Base-by-base conservation (phyloP, 2,888 invertebrate genomes). In the Caenorhabditis angaria region DNA sequence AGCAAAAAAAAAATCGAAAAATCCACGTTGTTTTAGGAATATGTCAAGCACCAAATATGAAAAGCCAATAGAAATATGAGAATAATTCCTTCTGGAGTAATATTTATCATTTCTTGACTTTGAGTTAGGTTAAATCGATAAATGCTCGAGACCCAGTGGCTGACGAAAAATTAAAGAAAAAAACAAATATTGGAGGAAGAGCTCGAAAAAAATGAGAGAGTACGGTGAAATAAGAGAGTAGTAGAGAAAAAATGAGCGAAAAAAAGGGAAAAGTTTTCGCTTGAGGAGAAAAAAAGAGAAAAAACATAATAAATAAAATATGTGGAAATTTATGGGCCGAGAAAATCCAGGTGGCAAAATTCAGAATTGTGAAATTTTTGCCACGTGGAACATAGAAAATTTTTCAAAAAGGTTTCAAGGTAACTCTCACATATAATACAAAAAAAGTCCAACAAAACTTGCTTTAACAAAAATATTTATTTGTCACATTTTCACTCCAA, bases 1-100 rank as follows among this genome's bases (percentile, higher is more conserved):
- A 8, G 32, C 32, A 32, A 32, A 10, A 32, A 32, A 32, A 32
- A 32, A 32, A 32, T n/a, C n/a, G n/a, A n/a, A n/a, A n/a, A n/a
- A 32, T 5, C 32, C 32, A 5, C 32, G 32, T 32, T 32, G 32
- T 32, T 56, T 62, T 29, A 68, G 3, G 68, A 68, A 41, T 73
- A 73, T 50, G 65, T 61, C 29, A 73, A 48, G 24, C 72, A 73
- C 72, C 72, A 73, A 28, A 73, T 65, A 50, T 73, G 72, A 25
- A 73, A 73, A 18, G 59, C 72, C 22, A 73, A 27, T 3, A 73
- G 62, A 24, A 73, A 73, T 58, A 68, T 56, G 14, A 73, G 61
- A 32, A 73, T 73, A 6, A 68, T 62, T 12, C 65, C 65, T 62
- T 73, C 72, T 41, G 72, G 72, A 29, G 72, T 73, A n/a, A 73